Conservation (phyloP, 2,113 vertebrate species). For the Todiramphus saurophagus region DNA sequence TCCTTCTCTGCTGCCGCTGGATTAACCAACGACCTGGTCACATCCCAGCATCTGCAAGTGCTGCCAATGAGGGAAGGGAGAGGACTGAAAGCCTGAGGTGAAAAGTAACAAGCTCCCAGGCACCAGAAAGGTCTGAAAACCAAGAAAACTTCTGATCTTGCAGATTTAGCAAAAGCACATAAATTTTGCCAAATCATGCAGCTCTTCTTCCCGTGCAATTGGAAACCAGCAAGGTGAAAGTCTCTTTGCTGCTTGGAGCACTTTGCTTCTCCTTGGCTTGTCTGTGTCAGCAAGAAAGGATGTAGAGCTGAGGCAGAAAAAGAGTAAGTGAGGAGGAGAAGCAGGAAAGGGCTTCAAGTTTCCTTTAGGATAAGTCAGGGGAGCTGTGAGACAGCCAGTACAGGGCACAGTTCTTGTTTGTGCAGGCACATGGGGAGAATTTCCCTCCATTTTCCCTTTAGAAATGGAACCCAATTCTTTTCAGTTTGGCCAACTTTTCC, state of each 20-base stretch:
- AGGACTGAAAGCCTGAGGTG: neutral
- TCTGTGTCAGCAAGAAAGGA: neutral
- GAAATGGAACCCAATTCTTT: neutral
- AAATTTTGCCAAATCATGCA: neutral
- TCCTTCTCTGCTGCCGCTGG: neutral
- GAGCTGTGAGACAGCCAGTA: neutral
- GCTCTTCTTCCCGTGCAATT: neutral
- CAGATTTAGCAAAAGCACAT: neutral
- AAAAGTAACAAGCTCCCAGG: neutral
- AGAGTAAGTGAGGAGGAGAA: neutral
- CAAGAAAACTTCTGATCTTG: neutral
- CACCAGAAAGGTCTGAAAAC: neutral
- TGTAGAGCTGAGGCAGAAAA: neutral
- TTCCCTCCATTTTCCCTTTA: neutral
- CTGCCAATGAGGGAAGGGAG: neutral
- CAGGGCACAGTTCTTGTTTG: too few relatives aligned
- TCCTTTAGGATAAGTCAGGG: neutral
- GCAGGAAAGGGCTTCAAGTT: neutral
- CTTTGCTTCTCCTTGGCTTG: neutral
- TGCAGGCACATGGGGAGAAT: neutral
- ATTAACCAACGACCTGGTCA: rapidly evolving
- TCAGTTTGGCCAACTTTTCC: neutral
- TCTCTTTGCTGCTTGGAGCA: neutral
- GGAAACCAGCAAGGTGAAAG: neutral
- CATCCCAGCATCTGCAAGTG: rapidly evolving